These are phyloP conservation scores for Callionymus lyra DNA, from an alignment of 2,113 vertebrate species.

Conservation along the genomic window DNA sequence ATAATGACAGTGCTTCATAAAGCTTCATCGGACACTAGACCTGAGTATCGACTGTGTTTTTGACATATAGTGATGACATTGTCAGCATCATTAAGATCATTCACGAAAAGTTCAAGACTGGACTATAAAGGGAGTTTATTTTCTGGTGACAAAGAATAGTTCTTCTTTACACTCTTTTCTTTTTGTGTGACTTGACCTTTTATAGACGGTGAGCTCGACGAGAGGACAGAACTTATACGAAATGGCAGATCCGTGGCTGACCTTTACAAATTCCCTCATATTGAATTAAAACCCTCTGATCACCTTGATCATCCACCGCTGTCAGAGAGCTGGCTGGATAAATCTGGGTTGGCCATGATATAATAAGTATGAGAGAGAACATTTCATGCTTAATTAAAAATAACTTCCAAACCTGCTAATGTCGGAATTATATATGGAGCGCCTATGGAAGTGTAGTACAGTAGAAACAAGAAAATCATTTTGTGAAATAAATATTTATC, in stretches of 20 bases:
- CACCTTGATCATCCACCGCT: constrained; percentile 54
- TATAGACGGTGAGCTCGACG: constrained; percentile 42
- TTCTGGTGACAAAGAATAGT: constrained; percentile 37
- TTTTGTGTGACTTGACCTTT: constrained; percentile 58
- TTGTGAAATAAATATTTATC: too few species aligned
- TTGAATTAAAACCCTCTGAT: constrained; percentile 57
- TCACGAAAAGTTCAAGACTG: too few species aligned
- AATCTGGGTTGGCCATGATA: neutral
- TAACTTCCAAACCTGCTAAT: neutral
- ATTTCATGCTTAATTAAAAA: constrained; percentile 10
- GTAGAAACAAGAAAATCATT: too few species aligned
- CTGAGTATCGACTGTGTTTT: too few species aligned
- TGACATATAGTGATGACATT: too few species aligned
- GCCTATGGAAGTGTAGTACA: too few species aligned
- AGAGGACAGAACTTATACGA: constrained; percentile 51
- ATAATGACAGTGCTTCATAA: too few species aligned
- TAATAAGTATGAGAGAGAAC: constrained; percentile 7
- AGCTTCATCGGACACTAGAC: too few species aligned
- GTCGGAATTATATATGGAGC: neutral
- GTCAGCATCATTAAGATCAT: too few species aligned
- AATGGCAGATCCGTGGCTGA: constrained; percentile 54
- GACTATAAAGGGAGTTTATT: constrained; percentile 25
- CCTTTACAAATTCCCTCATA: constrained; percentile 55
- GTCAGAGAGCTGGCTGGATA: constrained; percentile 32
- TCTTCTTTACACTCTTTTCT: constrained; percentile 30